Base-by-base conservation (phyloP, 2,888 invertebrate species). In the Malachius bipustulatus region DNA sequence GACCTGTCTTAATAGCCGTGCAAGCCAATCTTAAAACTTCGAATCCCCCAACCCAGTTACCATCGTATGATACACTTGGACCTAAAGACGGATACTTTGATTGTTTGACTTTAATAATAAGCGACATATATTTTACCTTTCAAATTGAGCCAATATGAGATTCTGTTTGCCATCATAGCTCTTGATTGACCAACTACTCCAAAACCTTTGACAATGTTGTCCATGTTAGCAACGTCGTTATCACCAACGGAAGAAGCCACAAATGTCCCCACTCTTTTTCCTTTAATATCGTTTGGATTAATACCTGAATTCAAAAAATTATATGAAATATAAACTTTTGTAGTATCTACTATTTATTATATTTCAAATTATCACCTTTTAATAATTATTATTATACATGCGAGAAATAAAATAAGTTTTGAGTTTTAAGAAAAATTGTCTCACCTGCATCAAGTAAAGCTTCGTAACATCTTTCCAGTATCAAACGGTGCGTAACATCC, bases 111-210 rank as follows among this genome's bases (percentile, higher is more conserved):
- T n/a, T n/a, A n/a, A n/a, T n/a, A n/a, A n/a, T n/a, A n/a, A n/a
- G n/a, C n/a, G n/a, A n/a, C n/a, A n/a, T n/a, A n/a, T n/a, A n/a
- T 10, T 6, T 14, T 45, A 14, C 94, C 91, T 51, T 82, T 82
- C 14, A 89, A 70, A 32, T 93, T 91, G 41, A 96, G 71, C 68
- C 82, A 82, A 59, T 87, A 94, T 0, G 93, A 91, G 47, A 94
- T 75, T 35, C 94, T 75, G 64, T 94, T 94, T 10, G 93, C 83
- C 63, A 94, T 75, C 93, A 96, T 93, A n/a, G 90, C 87, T 41
- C 90, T 75, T 46, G 87, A 84, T 61, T 77, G 77, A 2, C 79
- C 80, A 34, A 75, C 73, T 50, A 80, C 67, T 33, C 71, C 71
- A 58, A 78, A 78, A 16, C 78, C 79, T 45, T 65, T 65, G 1